phyloP scores from a whole-genome alignment of 2,113 vertebrate species.

The Myocastor coypus region DNA sequence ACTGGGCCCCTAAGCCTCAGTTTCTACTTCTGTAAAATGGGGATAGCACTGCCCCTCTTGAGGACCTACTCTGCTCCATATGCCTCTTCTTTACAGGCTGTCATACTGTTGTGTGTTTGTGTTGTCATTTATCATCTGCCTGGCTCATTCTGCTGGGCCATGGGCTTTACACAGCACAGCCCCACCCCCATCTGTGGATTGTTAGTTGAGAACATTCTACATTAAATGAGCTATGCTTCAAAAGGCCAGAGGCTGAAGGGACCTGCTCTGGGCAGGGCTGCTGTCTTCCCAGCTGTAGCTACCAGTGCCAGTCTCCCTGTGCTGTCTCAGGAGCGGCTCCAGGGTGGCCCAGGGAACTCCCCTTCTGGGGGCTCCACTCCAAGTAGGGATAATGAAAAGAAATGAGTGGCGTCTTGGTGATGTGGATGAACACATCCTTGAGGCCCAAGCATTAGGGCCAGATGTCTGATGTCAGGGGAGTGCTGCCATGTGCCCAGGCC shows the following conservation, averaged over 20 bases:
- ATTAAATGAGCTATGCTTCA: conserved; percentile 22
- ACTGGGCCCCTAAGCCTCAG: background rate
- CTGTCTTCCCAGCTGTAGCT: background rate
- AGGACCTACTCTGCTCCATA: background rate
- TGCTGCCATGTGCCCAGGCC: background rate
- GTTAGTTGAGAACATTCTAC: background rate
- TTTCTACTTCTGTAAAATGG: conserved; percentile 5
- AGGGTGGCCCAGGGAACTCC: background rate
- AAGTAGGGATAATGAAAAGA: background rate
- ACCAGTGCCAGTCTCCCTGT: background rate
- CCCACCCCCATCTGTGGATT: background rate
- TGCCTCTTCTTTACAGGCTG: background rate
- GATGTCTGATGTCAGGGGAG: background rate
- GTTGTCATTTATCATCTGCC: background rate
- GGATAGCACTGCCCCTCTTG: background rate
- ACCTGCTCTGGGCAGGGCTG: background rate
- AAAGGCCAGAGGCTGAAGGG: background rate
- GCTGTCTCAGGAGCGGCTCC: background rate
- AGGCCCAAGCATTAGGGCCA: background rate
- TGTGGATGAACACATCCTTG: background rate
- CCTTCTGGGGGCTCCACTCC: background rate
- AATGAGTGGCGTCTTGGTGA: background rate
- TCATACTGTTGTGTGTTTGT: background rate
- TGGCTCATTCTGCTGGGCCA: background rate
- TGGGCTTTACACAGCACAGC: background rate